These are phyloP conservation scores for Halocynthia aurantium DNA, from an alignment of 23 tunicate species.

Conservation along the genomic window DNA sequence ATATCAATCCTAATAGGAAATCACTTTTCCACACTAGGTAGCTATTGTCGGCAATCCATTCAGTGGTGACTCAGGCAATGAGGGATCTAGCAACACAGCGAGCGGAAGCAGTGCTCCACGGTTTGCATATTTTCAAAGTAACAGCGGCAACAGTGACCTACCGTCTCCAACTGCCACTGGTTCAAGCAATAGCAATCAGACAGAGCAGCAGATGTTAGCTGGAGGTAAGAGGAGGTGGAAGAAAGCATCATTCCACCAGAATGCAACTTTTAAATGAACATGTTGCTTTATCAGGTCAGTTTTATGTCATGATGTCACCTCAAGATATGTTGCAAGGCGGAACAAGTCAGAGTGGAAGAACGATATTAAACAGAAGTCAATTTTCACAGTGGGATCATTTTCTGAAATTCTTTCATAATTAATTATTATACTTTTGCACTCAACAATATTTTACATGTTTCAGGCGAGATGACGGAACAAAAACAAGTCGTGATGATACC, in stretches of 20 bases:
- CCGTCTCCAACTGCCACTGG: slow-evolving; percentile 17
- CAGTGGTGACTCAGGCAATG: slow-evolving; percentile 37
- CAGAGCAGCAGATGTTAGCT: slow-evolving; percentile 11
- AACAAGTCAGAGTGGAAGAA: not conserved
- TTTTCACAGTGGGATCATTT: slow-evolving; percentile 3
- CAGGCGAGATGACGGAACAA: slow-evolving; percentile 42
- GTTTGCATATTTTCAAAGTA: slow-evolving; percentile 55
- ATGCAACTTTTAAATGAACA: not conserved
- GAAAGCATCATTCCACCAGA: not conserved
- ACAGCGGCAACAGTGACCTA: slow-evolving; percentile 29
- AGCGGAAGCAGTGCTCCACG: slow-evolving; percentile 27
- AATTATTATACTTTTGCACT: not conserved
- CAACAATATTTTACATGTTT: not conserved
- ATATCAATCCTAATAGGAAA: too few species aligned
- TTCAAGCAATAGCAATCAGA: not conserved
- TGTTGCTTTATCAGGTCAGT: slow-evolving; percentile 41
- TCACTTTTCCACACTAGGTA: slow-evolving; percentile 29
- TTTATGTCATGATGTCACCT: slow-evolving; percentile 93
- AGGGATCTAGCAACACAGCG: slow-evolving; percentile 16
- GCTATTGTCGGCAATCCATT: slow-evolving; percentile 72
- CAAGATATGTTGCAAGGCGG: slow-evolving; percentile 72
- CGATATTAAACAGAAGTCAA: slow-evolving; percentile 13
- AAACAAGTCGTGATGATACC: slow-evolving; percentile 50
- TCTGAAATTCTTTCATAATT: not conserved
- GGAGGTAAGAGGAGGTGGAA: not conserved